A percentile compares a stretch with the other conserved stretches of the same genome.
phyloP scores from a whole-genome alignment of 2,797 vertebrate species.

The Otus scops region DNA sequence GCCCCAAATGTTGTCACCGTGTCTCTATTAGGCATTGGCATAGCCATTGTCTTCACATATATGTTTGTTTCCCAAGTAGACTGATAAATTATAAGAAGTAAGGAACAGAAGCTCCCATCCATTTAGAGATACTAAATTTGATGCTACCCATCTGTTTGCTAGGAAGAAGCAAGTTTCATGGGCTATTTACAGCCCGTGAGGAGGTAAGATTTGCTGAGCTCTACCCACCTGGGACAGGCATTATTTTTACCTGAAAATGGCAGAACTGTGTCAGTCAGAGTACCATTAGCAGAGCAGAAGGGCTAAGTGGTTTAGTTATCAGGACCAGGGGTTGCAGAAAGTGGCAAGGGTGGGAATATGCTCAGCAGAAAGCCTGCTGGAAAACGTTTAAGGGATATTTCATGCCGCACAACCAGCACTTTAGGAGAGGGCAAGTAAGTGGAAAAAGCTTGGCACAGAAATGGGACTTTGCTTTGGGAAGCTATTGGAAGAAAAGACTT shows the following conservation, averaged over 20 bases:
- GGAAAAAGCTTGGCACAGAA: not conserved
- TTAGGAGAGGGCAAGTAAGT: not conserved
- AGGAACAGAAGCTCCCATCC: not conserved
- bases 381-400: not conserved
- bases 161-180: not conserved
- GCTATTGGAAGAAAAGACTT: not conserved
- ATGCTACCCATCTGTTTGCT: slow-evolving; percentile 3
- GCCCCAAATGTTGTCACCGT: not conserved
- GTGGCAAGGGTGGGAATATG: not conserved
- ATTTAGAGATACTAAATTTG: slow-evolving; percentile 1
- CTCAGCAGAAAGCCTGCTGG: not conserved
- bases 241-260: not conserved
- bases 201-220: not conserved
- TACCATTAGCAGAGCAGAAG: not conserved
- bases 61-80: not conserved
- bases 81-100: not conserved
- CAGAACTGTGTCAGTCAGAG: not conserved
- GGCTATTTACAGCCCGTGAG: not conserved
- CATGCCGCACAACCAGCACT: not conserved
- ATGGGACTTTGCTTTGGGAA: not conserved
- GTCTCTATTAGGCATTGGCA: not conserved
- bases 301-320: not conserved
- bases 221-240: not conserved
- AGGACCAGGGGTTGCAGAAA: not conserved
- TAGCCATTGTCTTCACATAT: not conserved